Base-by-base conservation (phyloP, 2,888 invertebrate genomes). In the Morpho achilles region DNA sequence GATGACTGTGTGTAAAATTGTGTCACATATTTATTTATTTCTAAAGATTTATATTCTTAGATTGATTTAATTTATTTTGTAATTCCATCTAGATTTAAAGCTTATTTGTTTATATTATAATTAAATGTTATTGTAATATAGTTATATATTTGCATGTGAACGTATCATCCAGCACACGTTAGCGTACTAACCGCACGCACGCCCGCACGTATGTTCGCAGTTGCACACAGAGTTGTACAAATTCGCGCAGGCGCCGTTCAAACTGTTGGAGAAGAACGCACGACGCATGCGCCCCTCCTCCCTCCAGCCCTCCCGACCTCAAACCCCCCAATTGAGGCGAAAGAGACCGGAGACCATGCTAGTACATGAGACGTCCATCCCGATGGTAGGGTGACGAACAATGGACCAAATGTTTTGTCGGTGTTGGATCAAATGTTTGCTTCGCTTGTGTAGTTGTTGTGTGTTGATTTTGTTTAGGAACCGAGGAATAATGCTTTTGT, bases 151-250 rank as follows among this genome's bases (percentile, higher is more conserved):
- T 10, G 45, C 51, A 51, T 56, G 56, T 41, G 3, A 49, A 48
- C 32, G 32, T 7, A 42, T 16, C 39, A 8, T 10, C 8, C 45
- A 44, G 45, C 16, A 2, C 45, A 32, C 43, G 51, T 48, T 32
- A 23, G 9, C 56, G 43, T 43, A 43, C 53, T 47, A 45, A 45
- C 40, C 55, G 50, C 54, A 56, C 53, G 54, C 61, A 40, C 56
- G 57, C 58, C 41, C 57, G 46, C 60, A 53, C 53, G 52, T 59
- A 57, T 67, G 65, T 70, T 69, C 76, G 55, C 83, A 89, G 88
- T 73, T 88, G 63, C 86, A 89, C 83, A 80, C 77, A 68, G 87
- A 87, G 74, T 67, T 87, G 62, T 80, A 85, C 79, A 75, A 71
- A 54, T 78, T 78, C 67, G 79, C 75, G 53, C 75, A 75, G 64